A percentile compares a stretch with the other conserved stretches of the same genome.
phyloP scores from a whole-genome alignment of 1,140 invertebrate genomes.

The Antheraea pernyi region DNA sequence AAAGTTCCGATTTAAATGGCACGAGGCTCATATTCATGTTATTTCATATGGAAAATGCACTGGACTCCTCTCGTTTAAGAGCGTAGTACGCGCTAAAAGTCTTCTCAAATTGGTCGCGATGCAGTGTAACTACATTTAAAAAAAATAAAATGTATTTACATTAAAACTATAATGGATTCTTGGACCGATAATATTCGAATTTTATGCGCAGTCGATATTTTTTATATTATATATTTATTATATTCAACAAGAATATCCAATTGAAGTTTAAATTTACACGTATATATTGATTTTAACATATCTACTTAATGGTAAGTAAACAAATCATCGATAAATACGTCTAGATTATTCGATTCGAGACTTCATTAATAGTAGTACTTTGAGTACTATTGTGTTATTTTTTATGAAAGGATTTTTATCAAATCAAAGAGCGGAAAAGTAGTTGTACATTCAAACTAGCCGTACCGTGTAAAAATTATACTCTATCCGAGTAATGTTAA shows the following conservation, averaged over 20 bases:
- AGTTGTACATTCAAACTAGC: too few relatives aligned
- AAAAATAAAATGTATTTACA: slow-evolving; percentile 40
- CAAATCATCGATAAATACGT: too few relatives aligned
- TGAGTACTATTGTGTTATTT: too few relatives aligned
- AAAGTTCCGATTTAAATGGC: slow-evolving; percentile 60
- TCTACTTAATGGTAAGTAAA: not conserved
- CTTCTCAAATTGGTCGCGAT: slow-evolving; percentile 21
- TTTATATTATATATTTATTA: not conserved
- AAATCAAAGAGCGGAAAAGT: too few relatives aligned
- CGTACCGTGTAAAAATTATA: too few relatives aligned
- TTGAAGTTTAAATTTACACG: not conserved
- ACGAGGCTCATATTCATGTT: slow-evolving; percentile 28
- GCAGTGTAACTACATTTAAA: slow-evolving; percentile 24
- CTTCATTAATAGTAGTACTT: too few relatives aligned
- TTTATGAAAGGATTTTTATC: too few relatives aligned
- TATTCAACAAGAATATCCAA: not conserved
- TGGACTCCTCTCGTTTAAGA: slow-evolving; percentile 26
- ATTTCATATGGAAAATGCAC: slow-evolving; percentile 29
- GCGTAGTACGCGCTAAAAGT: slow-evolving; percentile 31
- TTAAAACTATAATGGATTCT: slow-evolving; percentile 36
- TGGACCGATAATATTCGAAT: slow-evolving; percentile 33
- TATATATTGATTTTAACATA: not conserved
- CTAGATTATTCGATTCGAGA: too few relatives aligned
- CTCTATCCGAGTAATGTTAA: too few relatives aligned
- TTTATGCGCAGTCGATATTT: slow-evolving; percentile 15